Evolutionary conservation across 2,113 vertebrate genomes (phyloP), one percentile per base, ranked within the genome.

Genomic region (Columba livia): DNA sequence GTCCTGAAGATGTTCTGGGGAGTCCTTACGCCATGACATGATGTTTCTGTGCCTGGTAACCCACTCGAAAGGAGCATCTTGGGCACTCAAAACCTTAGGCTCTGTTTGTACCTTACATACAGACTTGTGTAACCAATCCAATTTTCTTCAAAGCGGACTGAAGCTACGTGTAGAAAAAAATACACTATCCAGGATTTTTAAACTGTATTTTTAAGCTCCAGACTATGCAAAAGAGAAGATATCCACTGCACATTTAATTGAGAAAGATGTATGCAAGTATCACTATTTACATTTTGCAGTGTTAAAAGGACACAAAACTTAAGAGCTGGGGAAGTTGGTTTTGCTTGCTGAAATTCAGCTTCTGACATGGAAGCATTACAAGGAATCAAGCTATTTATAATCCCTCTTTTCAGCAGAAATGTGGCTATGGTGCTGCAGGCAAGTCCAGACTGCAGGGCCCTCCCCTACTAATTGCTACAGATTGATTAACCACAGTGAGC

Each of bases 81-180:
- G 88, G 90, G 83, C 90, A 95, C 96, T 96, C 97, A 96, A 88
- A 94, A 97, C 97, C 96, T 98, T 98, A 98, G 98, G 98, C 98
- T 98, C 98, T 98, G 97, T 97, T 98, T 98, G 98, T 98, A 98
- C 97, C 97, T 97, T 96, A 96, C 50, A 80, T 71, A 87, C 86
- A 94, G 90, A 95, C 95, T 97, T 94, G 90, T 82, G 96, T 71
- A 97, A 88, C 48, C 94, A 87, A 89, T 96, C 78, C 95, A 96
- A 94, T 93, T 96, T 86, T 90, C 90, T 93, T 86, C 84, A 57
- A 91, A 75, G 75, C 31, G 81, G 78, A 89, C 81, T 92, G 87
- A 96, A 80, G 75, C 88, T 94, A 89, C 8, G 69, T 72, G 60
- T 54, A 96, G 42, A 64, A 83, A 94, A 89, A 62, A 62, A 80